These are phyloP conservation scores for Drosophila simulans DNA, from an alignment of 1,140 invertebrate genomes.

Conservation along the genomic window DNA sequence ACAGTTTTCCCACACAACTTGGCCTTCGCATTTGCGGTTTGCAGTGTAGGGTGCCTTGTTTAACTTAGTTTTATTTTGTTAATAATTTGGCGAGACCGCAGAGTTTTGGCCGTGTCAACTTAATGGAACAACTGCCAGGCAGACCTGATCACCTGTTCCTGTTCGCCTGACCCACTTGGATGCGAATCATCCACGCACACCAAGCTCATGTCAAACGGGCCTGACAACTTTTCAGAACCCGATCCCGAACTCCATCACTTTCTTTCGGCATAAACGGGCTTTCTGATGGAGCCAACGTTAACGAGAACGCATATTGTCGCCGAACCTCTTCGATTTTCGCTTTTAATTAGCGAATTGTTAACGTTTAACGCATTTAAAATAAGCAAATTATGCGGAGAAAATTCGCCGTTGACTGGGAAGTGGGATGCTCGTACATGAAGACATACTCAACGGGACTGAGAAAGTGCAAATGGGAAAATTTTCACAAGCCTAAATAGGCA, in stretches of 20 bases:
- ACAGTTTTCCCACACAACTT: constrained; percentile 41
- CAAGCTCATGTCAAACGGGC: constrained; percentile 49
- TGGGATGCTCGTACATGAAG: constrained; percentile 7
- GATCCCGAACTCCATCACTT: constrained; percentile 49
- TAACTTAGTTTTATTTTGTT: not conserved
- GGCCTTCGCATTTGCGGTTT: constrained; percentile 58
- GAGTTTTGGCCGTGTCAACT: constrained; percentile 19
- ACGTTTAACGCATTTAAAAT: constrained; percentile 37
- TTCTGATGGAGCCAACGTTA: constrained; percentile 16
- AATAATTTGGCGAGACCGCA: constrained; percentile 9
- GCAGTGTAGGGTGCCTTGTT: not conserved
- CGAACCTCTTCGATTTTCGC: constrained; percentile 48
- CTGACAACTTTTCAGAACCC: constrained; percentile 61
- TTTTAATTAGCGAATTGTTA: constrained; percentile 55
- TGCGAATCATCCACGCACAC: constrained; percentile 45
- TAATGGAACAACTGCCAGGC: constrained; percentile 15
- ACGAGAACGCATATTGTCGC: constrained; percentile 27
- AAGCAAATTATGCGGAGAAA: constrained; percentile 56
- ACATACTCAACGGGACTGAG: not conserved
- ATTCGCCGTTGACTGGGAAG: constrained; percentile 19
- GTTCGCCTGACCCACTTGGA: constrained; percentile 64
- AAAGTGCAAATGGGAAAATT: constrained; percentile 35
- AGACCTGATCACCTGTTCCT: constrained; percentile 51
- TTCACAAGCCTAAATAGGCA: not conserved
- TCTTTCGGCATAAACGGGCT: constrained; percentile 59